phyloP scores from a whole-genome alignment of 2,113 vertebrate species.

The Callospermophilus lateralis region DNA sequence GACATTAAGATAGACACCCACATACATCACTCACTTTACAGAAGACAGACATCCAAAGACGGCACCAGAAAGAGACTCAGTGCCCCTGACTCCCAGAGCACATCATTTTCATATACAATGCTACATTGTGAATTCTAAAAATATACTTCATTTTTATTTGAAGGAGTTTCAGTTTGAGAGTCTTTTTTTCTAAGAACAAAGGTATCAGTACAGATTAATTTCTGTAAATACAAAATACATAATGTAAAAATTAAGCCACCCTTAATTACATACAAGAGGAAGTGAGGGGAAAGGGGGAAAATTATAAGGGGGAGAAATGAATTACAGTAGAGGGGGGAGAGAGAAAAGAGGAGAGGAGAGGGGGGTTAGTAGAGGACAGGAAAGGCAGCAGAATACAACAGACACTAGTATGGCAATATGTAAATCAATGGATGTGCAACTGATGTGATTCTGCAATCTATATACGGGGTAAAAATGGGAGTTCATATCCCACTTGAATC shows the following conservation, averaged over 20 bases:
- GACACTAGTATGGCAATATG: no score
- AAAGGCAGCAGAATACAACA: no score
- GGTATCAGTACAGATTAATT: neutral
- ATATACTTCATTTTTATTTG: neutral
- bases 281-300: no score
- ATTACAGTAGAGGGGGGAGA: no score
- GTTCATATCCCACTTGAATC: no score
- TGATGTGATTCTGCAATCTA: no score
- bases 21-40: neutral
- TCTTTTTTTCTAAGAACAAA: neutral
- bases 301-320: no score
- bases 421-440: no score
- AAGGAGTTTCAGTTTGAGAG: neutral
- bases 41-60: neutral
- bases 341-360: no score
- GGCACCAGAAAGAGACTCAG: neutral
- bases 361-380: no score
- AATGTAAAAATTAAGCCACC: slow-evolving; percentile 25
- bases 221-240: neutral
- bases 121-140: neutral
- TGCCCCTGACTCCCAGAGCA: neutral
- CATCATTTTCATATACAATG: neutral
- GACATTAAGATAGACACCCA: neutral
- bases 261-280: no score
- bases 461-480: no score